phyloP scores from a whole-genome alignment of 2,797 vertebrate species.

The Acanthurus leucopareius region DNA sequence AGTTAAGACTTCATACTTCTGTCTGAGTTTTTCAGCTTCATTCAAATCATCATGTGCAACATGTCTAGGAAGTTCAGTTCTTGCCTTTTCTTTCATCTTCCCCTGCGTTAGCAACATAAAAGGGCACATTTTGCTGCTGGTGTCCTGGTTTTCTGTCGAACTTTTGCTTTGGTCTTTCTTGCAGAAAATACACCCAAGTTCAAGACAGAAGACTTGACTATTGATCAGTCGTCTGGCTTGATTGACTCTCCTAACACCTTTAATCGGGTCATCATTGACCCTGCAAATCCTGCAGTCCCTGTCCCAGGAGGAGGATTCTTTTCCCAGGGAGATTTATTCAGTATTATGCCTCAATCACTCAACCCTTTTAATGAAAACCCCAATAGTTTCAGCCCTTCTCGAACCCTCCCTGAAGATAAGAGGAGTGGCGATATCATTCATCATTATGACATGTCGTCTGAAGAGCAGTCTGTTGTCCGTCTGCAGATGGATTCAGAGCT shows the following conservation, averaged over 20 bases:
- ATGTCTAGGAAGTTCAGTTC: not conserved
- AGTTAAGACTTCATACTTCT: not conserved
- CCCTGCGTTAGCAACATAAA: not conserved
- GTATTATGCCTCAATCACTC: slow-evolving; percentile 3
- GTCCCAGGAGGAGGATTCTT: not conserved
- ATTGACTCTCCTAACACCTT: slow-evolving; percentile 3
- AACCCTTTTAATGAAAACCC: slow-evolving; percentile 23
- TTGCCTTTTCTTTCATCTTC: slow-evolving; percentile 17
- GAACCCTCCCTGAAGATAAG: slow-evolving; percentile 29
- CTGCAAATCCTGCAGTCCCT: not conserved
- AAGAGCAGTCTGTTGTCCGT: not conserved
- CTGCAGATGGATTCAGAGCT: slow-evolving; percentile 15
- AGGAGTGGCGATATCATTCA: slow-evolving; percentile 10
- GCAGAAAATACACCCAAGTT: slow-evolving; percentile 62
- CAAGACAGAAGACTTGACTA: slow-evolving; percentile 59
- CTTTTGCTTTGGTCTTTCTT: slow-evolving; percentile 80
- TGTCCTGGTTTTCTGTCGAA: slow-evolving; percentile 19
- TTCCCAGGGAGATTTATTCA: slow-evolving; percentile 24
- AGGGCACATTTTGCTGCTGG: not conserved
- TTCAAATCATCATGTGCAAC: not conserved
- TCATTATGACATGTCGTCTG: slow-evolving; percentile 6
- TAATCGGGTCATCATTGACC: not conserved
- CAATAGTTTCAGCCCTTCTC: slow-evolving; percentile 15
- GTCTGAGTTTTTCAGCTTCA: not conserved
- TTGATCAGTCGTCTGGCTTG: slow-evolving; percentile 25